Evolutionary conservation across 2,797 vertebrate genomes (phyloP).

Genomic region (Neoniphon sammara): DNA sequence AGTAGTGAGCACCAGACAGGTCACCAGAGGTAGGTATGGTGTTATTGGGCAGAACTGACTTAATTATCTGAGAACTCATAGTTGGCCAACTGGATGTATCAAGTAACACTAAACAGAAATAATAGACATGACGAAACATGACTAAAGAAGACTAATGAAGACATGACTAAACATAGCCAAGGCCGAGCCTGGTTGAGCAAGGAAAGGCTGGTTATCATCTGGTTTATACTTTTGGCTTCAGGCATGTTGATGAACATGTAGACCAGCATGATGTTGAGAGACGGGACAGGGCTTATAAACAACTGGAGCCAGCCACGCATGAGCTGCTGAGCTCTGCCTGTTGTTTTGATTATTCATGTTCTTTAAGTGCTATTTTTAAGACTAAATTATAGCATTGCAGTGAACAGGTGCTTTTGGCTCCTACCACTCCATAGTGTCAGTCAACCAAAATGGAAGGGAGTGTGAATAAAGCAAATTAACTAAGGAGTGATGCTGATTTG

Average conservation of each 20-base stretch:
- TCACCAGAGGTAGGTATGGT: slow-evolving; percentile 59
- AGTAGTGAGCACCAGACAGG: slow-evolving; percentile 65
- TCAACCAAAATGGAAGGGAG: not conserved
- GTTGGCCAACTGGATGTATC: slow-evolving; percentile 66
- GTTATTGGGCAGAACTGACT: slow-evolving; percentile 75
- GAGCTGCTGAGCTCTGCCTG: slow-evolving; percentile 10
- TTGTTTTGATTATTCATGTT: slow-evolving; percentile 6
- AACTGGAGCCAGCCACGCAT: slow-evolving; percentile 11
- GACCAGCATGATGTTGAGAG: slow-evolving; percentile 27
- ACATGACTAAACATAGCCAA: slow-evolving; percentile 73
- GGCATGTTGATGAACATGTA: slow-evolving; percentile 37
- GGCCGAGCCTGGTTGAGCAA: slow-evolving; percentile 17
- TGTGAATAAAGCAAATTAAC: slow-evolving; percentile 9
- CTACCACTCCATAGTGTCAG: not conserved
- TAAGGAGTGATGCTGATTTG: slow-evolving; percentile 15
- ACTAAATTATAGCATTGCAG: not conserved
- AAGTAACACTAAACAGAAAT: slow-evolving; percentile 69
- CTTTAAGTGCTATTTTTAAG: slow-evolving; percentile 34
- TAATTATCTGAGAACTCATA: slow-evolving; percentile 72
- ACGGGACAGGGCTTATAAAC: slow-evolving; percentile 10
- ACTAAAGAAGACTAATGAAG: slow-evolving; percentile 4
- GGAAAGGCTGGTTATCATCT: slow-evolving; percentile 46
- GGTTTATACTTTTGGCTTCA: slow-evolving; percentile 25
- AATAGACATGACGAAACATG: slow-evolving; percentile 71
- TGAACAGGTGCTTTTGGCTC: slow-evolving; percentile 5